These are phyloP conservation scores for Azorinus chamasolen DNA, from an alignment of 2,888 invertebrate species.

Conservation along the genomic window DNA sequence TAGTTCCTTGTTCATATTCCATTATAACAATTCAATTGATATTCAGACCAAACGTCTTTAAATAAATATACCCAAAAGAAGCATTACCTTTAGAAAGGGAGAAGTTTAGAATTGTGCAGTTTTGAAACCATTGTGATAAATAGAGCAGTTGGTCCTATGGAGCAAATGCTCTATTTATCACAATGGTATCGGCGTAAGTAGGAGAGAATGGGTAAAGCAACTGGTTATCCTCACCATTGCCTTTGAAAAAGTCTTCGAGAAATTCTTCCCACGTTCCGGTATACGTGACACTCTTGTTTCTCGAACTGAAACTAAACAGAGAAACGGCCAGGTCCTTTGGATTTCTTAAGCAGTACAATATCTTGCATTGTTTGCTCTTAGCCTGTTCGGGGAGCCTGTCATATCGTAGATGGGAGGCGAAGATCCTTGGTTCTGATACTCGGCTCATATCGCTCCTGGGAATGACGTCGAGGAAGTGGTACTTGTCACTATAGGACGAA, in stretches of 20 bases:
- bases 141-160: no score
- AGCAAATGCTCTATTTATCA: no score
- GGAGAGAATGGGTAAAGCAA: no score
- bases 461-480: conserved; percentile 32
- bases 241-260: conserved; percentile 13
- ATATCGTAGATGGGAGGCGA: conserved; percentile 23
- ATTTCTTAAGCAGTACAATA: conserved; percentile 39
- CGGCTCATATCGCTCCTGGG: conserved; percentile 7
- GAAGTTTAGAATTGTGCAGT: no score
- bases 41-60: no score
- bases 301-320: conserved; percentile 12
- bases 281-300: conserved; percentile 1
- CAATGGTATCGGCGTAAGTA: no score
- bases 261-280: conserved; percentile 32
- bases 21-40: no score
- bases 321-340: conserved; percentile 40
- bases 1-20: no score
- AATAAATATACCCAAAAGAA: no score
- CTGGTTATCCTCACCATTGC: conserved; percentile 18
- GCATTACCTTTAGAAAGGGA: no score
- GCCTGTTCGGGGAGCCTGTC: conserved; percentile 30
- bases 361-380: conserved; percentile 12
- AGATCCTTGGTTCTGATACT: conserved; percentile 22
- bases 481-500: conserved; percentile 12
- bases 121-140: no score